These are phyloP conservation scores for Actinia tenebrosa DNA, from an alignment of 64 coral and sea anemone genomes.

Conservation along the genomic window DNA sequence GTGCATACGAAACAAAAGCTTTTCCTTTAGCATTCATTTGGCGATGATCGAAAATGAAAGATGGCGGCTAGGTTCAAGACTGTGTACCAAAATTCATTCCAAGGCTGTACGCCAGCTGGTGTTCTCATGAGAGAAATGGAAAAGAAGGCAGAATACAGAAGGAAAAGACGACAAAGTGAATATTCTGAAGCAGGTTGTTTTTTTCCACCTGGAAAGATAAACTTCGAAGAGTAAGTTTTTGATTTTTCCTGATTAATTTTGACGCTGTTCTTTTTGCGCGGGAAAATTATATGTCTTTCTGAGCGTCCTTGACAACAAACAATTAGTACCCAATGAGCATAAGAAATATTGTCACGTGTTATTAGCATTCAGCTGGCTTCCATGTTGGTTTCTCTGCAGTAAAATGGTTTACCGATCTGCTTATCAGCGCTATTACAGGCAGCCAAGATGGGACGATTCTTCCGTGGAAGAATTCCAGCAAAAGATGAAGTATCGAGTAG, in stretches of 20 bases:
- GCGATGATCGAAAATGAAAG: not conserved
- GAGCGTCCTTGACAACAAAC: conserved; percentile 27
- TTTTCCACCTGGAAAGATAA: not conserved
- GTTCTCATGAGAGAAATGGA: not conserved
- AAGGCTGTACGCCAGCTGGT: not conserved
- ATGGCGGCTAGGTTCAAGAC: not conserved
- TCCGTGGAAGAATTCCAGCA: conserved; percentile 72
- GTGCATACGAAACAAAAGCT: not conserved
- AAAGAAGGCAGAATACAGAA: not conserved
- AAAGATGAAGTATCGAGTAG: conserved; percentile 78
- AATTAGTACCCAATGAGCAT: not conserved
- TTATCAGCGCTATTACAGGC: conserved; percentile 59
- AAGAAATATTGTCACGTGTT: conserved; percentile 6
- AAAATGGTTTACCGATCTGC: conserved; percentile 81
- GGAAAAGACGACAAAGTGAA: not conserved
- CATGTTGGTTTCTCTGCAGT: conserved; percentile 10
- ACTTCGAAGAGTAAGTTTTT: not conserved
- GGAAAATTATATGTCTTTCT: not conserved
- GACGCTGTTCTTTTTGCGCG: not conserved
- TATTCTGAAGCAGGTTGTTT: not conserved
- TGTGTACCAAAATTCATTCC: not conserved
- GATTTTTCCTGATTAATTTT: not conserved
- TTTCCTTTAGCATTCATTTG: not conserved
- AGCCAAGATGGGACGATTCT: conserved; percentile 89
- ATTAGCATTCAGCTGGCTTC: conserved; percentile 29